Evolutionary conservation across 2,113 vertebrate genomes (phyloP).

Genomic region (Corydoras sp.): DNA sequence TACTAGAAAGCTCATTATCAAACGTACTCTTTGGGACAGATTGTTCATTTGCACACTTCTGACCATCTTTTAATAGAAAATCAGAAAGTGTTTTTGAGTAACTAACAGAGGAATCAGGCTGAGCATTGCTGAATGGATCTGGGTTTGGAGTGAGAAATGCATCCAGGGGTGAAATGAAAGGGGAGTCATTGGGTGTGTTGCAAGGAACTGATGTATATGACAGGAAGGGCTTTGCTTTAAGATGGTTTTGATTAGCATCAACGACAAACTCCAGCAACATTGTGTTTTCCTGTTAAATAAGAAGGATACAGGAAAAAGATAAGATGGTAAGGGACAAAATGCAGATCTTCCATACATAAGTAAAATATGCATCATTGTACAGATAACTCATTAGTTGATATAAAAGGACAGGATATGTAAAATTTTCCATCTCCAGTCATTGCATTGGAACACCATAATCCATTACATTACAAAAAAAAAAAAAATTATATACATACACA

Average conservation of each 20-base stretch:
- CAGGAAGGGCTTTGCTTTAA: slow-evolving; percentile 77
- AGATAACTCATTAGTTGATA: no score
- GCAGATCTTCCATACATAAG: no score
- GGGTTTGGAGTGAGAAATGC: slow-evolving; percentile 85
- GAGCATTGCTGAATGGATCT: slow-evolving; percentile 88
- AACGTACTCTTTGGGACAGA: slow-evolving; percentile 68
- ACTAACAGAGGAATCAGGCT: slow-evolving; percentile 67
- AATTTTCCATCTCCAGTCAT: no score
- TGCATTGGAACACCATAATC: no score
- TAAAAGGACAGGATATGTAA: no score
- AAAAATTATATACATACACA: no score
- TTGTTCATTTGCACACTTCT: slow-evolving; percentile 65
- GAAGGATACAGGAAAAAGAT: slow-evolving; percentile 63
- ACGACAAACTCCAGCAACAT: slow-evolving; percentile 96
- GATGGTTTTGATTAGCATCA: slow-evolving; percentile 85
- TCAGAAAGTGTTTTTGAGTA: slow-evolving; percentile 48
- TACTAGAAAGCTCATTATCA: slow-evolving; percentile 76
- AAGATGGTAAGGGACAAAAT: slow-evolving; percentile 7
- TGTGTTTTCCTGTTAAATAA: slow-evolving; percentile 86
- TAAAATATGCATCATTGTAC: no score
- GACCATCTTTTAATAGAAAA: slow-evolving; percentile 50
- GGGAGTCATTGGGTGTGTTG: slow-evolving; percentile 70
- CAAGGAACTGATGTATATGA: slow-evolving; percentile 65
- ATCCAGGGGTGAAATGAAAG: slow-evolving; percentile 75
- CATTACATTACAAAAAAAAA: no score